Base-by-base conservation (phyloP, 1,140 invertebrate species). In the Gerris buenoi region DNA sequence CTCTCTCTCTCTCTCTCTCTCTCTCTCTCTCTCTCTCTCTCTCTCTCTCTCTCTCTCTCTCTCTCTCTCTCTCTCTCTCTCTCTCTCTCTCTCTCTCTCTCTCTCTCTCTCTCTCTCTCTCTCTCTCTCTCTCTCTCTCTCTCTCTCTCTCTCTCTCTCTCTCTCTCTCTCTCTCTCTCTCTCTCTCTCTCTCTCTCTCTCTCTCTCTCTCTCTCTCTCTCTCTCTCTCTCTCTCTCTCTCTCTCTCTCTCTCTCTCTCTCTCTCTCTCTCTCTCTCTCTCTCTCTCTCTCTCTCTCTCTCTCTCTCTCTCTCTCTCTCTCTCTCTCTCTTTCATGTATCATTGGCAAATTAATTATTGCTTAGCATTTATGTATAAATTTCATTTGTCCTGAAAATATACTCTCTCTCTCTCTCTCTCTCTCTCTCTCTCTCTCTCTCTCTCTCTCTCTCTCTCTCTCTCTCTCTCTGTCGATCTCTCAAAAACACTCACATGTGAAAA, bases 291-390 rank as follows among this genome's bases (percentile, higher is more conserved):
- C 23, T 59, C 29, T 65, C 60, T 63, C 25, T 26, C 60, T 25
- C 23, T 61, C 59, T 61, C 23, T n/a, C 26, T 65, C 57, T 69
- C 60, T 59, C 70, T 72, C 68, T 65, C 70, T 70, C 59, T 71
- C 67, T 64, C 69, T 65, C 23, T 61, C 59, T 61, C 23, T 25
- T 61, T 61, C 59, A 56, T 56, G 46, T n/a, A 56, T 56, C n/a
- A 56, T n/a, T 56, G 10, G n/a, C 46, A 56, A n/a, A n/a, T n/a
- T n/a, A n/a, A n/a, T n/a, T n/a, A n/a, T n/a, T n/a, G n/a, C n/a
- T n/a, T n/a, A n/a, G n/a, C n/a, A n/a, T n/a, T n/a, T n/a, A n/a
- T n/a, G n/a, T n/a, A n/a, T n/a, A n/a, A n/a, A n/a, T n/a, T n/a
- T n/a, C n/a, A n/a, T n/a, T n/a, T n/a, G n/a, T n/a, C n/a, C n/a